Percentiles rank a stretch among this genome's conserved stretches.
phyloP scores from a whole-genome alignment of 2,888 invertebrate genomes.

The Pristionchus maxplancki region DNA sequence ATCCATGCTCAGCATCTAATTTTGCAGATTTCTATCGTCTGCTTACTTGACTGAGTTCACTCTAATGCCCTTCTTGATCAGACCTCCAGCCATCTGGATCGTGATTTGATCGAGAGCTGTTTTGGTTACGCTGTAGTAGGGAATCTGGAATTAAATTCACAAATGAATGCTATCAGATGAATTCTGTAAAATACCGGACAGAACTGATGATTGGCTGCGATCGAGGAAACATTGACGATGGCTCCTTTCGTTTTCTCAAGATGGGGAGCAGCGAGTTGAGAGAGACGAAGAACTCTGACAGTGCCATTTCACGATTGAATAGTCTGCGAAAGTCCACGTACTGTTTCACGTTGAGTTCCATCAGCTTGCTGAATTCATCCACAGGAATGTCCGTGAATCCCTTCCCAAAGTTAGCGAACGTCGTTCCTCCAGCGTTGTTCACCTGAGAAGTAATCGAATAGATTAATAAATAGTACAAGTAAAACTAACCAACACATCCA shows the following conservation, averaged over 20 bases:
- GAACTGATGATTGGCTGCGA: background rate
- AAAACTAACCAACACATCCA: background rate
- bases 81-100: background rate
- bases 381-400: background rate
- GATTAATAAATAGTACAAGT: background rate
- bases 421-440: background rate
- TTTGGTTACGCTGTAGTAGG: background rate
- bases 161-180: background rate
- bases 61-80: background rate
- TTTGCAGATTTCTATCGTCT: no score
- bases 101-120: background rate
- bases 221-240: conserved; percentile 27
- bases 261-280: conserved; percentile 22
- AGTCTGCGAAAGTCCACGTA: background rate
- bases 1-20: no score
- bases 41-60: background rate
- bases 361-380: background rate
- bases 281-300: background rate
- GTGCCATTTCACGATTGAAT: background rate
- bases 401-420: background rate
- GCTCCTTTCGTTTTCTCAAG: conserved; percentile 37
- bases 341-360: background rate
- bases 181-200: background rate
- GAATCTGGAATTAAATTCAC: background rate
- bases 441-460: background rate